These are phyloP conservation scores for Phoeniculus purpureus DNA, from an alignment of 2,797 vertebrate genomes.

Conservation along the genomic window DNA sequence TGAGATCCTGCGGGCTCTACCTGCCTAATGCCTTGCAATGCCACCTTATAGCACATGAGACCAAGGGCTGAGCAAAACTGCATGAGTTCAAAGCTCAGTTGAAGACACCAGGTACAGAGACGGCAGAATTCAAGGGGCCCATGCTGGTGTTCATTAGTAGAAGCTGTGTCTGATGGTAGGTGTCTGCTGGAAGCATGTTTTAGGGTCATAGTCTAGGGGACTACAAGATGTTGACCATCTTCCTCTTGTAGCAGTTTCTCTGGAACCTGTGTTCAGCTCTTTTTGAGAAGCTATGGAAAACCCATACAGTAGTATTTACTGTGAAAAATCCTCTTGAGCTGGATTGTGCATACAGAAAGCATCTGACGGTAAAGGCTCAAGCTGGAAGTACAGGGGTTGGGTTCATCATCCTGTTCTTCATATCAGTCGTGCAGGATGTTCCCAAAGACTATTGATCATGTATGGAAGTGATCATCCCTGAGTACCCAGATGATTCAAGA, in stretches of 20 bases:
- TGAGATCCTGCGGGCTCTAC: not conserved
- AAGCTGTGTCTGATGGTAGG: not conserved
- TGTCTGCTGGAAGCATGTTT: not conserved
- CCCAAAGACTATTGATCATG: not conserved
- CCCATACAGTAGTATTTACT: fast-evolving
- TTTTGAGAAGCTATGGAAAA: not conserved
- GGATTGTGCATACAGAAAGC: not conserved
- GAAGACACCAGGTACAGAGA: not conserved
- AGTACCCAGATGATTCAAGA: not conserved
- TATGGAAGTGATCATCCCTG: not conserved
- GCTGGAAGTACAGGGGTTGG: not conserved
- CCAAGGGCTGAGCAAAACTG: not conserved
- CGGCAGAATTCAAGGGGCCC: not conserved
- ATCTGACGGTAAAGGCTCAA: not conserved
- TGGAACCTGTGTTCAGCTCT: not conserved
- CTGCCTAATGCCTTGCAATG: not conserved
- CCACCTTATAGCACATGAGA: not conserved
- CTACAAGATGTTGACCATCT: not conserved
- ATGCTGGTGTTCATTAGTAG: not conserved
- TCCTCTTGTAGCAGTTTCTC: not conserved
- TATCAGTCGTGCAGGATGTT: not conserved
- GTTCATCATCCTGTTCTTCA: not conserved
- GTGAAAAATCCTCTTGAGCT: not conserved
- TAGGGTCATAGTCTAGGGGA: not conserved
- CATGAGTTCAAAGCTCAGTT: not conserved